Evolutionary conservation across 2,113 vertebrate genomes (phyloP).

Genomic region (Stegastes partitus): DNA sequence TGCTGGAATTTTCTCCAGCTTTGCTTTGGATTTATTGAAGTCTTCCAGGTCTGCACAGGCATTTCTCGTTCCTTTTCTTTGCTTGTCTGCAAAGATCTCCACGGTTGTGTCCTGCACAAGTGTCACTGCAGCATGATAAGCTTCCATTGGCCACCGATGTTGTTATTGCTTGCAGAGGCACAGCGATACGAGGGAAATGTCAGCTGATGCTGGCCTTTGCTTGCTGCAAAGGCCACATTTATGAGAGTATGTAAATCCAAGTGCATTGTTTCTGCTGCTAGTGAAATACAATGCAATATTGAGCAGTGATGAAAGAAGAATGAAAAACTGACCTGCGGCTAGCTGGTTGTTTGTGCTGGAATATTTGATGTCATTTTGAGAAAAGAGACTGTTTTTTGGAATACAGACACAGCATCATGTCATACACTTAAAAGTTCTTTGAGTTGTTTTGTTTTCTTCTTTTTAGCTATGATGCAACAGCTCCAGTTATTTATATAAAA

Average conservation of each 20-base stretch:
- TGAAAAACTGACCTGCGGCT: constrained; percentile 55
- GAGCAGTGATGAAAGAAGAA: constrained; percentile 72
- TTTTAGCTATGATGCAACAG: background rate
- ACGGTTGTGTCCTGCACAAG: constrained; percentile 14
- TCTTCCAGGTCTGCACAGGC: constrained; percentile 14
- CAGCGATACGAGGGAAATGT: constrained; percentile 59
- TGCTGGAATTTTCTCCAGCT: background rate
- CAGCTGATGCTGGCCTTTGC: constrained; percentile 70
- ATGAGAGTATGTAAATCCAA: constrained; percentile 80
- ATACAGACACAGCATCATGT: background rate
- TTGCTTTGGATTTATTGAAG: constrained; percentile 20
- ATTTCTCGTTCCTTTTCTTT: constrained; percentile 11
- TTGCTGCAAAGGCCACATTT: constrained; percentile 65
- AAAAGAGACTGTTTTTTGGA: background rate
- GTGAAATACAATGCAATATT: constrained; percentile 77
- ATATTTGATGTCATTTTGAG: constrained; percentile 24
- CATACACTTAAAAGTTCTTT: background rate
- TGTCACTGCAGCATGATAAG: constrained; percentile 49
- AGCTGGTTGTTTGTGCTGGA: background rate
- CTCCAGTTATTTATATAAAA: too few species aligned
- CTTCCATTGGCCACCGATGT: constrained; percentile 41
- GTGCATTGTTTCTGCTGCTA: constrained; percentile 74
- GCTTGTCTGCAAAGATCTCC: constrained; percentile 37
- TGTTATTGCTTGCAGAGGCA: constrained; percentile 72
- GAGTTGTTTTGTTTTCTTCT: background rate